Base-by-base conservation (phyloP, 2,888 invertebrate genomes). In the Marronus borbonicus region DNA sequence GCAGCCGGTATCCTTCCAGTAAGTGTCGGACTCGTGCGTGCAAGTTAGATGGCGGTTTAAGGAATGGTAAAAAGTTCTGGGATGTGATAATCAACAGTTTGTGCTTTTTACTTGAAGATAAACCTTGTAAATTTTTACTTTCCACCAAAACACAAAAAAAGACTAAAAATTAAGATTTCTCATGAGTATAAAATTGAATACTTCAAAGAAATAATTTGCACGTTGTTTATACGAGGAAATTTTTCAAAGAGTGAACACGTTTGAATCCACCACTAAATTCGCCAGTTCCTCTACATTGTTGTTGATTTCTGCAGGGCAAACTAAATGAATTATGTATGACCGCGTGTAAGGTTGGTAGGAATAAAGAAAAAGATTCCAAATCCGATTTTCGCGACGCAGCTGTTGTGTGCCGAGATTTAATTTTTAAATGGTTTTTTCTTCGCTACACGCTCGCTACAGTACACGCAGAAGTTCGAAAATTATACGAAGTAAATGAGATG, bases 231-330 rank as follows among this genome's bases (percentile, higher is more conserved):
- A 17, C 7, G 5, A 17, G 65, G 8, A 36, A 70, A 52, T 36
- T 8, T 39, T 39, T 39, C 39, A 39, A 39, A 39, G 8, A 39
- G 10, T 10, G 4, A 7, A 39, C 5, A 39, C 39, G 5, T 10
- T 66, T 36, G 49, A 66, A 44, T 70, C 31, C 70, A 17, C 58
- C 58, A 36, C 39, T 58, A 70, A 58, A 17, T 70, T 55, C 55
- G 70, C 70, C 55, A 58, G 20, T 70, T 70, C 44, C 12, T 70
- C 55, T 68, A 68, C 49, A 24, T 68, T 49, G 68, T 20, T 50
- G 24, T 49, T 50, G 68, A 49, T 12, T 20, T 68, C 20, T 20
- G 3, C 49, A 12, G 20, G 49, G 20, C 44, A n/a, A 68, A 68
- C 36, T 49, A 50, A 68, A 68, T 50, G 68, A 39, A 65, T 65